These are phyloP conservation scores for Poeciliopsis gracilis DNA, from an alignment of 2,797 vertebrate genomes.

Conservation along the genomic window DNA sequence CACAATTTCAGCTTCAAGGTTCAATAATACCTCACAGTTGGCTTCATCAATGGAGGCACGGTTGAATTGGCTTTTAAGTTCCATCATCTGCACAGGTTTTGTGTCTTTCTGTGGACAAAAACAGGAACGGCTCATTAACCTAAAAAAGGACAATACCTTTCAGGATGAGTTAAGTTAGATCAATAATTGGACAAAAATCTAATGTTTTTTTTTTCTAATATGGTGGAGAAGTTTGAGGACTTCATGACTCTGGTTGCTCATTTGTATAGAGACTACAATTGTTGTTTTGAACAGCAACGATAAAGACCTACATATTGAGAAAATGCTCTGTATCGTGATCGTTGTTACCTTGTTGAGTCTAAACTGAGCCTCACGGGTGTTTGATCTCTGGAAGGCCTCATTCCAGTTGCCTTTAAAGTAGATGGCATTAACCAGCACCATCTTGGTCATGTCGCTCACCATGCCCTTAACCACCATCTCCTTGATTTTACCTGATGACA, in stretches of 20 bases:
- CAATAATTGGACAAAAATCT: background rate
- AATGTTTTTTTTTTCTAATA: background rate
- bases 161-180: background rate
- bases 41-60: background rate
- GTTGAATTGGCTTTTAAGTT: background rate
- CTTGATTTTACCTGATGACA: constrained; percentile 73
- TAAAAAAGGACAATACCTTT: background rate
- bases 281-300: background rate
- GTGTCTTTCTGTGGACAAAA: background rate
- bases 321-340: background rate
- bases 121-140: background rate
- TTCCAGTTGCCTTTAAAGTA: constrained; percentile 75
- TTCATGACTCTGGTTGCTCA: background rate
- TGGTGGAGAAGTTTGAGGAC: background rate
- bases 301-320: background rate
- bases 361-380: constrained; percentile 60
- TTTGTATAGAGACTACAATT: background rate
- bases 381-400: constrained; percentile 42
- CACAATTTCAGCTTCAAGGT: background rate
- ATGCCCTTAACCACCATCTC: constrained; percentile 52
- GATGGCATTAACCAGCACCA: constrained; percentile 77
- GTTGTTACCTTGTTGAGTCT: constrained; percentile 68
- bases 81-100: constrained; percentile 10
- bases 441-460: constrained; percentile 38
- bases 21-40: constrained; percentile 5